A percentile compares a stretch with the other conserved stretches of the same genome.
These are phyloP conservation scores for Mimas tiliae DNA, from an alignment of 2,888 invertebrate species.

Conservation along the genomic window DNA sequence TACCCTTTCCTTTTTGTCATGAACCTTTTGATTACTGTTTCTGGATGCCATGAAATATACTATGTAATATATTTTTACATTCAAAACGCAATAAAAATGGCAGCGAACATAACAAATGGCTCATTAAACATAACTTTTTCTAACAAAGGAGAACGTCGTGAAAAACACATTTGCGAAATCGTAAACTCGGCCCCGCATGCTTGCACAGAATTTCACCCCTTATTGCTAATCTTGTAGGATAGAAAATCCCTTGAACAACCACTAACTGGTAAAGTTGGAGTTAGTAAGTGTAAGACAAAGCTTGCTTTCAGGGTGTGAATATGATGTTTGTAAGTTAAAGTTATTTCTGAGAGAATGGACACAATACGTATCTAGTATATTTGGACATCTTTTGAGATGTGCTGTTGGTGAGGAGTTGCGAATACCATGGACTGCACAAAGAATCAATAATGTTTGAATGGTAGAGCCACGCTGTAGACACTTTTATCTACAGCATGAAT, in stretches of 20 bases:
- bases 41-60: not conserved
- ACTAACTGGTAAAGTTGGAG: conserved; percentile 11
- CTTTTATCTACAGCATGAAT: no score
- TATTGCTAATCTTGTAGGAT: conserved; percentile 39
- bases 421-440: no score
- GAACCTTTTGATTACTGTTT: not conserved
- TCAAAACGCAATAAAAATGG: conserved; percentile 22
- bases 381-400: not conserved
- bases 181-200: conserved; percentile 55
- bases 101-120: conserved; percentile 53
- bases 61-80: conserved; percentile 21
- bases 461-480: no score
- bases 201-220: conserved; percentile 39
- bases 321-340: conserved; percentile 27
- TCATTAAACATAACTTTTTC: conserved; percentile 66
- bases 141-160: conserved; percentile 53
- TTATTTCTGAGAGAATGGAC: conserved; percentile 23
- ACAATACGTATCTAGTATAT: not conserved
- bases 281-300: conserved; percentile 46
- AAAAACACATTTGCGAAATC: conserved; percentile 70
- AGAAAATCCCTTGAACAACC: conserved; percentile 33
- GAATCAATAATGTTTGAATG: no score
- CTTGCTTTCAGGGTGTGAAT: conserved; percentile 56
- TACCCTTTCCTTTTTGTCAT: not conserved
- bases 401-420: no score